Base-by-base conservation (phyloP, 2,888 invertebrate genomes). In the Eupithecia subumbrata region DNA sequence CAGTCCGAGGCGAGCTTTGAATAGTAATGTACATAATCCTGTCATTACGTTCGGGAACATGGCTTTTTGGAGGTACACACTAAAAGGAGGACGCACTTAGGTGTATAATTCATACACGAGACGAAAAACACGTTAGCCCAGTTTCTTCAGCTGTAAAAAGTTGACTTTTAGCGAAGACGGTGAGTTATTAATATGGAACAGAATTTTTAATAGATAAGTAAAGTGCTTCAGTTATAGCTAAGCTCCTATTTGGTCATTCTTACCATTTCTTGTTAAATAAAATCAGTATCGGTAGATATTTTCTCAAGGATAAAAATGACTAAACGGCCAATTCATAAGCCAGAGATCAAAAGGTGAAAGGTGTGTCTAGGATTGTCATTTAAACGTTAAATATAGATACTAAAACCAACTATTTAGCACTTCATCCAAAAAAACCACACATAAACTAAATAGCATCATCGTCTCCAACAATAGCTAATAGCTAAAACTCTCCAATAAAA, bases 11-110 rank as follows among this genome's bases (percentile, higher is more conserved):
- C 82, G 76, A 43, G n/a, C 64, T 75, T 75, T 70, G 85, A 83
- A 86, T 86, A 81, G 71, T 82, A 85, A 86, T 84, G 82, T 82
- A 78, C 79, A 25, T 60, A 60, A 60, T 79, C 56, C 78, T 76
- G 74, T 80, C 72, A 78, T 76, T 74, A 75, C 72, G 75, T 76
- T 75, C 66, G 69, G 73, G 66, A 78, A 71, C 69, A 72, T 69
- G 68, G n/a, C 30, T 71, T 64, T 52, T 71, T 40, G 40, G 68
- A 56, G 37, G 52, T 30, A 56, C 52, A 68, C 30, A n/a, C 45
- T 60, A 25, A 71, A 40, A 34, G 63, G 68, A 71, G 73, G 60
- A 30, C 37, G 22, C 30, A 60, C 30, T 22, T 63, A 48, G 4
- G n/a, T 68, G 40, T 14, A 71, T 70, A 67, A 74, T 74, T 71